Base-by-base conservation (phyloP, 2,113 vertebrate genomes). In the Gulo gulo region DNA sequence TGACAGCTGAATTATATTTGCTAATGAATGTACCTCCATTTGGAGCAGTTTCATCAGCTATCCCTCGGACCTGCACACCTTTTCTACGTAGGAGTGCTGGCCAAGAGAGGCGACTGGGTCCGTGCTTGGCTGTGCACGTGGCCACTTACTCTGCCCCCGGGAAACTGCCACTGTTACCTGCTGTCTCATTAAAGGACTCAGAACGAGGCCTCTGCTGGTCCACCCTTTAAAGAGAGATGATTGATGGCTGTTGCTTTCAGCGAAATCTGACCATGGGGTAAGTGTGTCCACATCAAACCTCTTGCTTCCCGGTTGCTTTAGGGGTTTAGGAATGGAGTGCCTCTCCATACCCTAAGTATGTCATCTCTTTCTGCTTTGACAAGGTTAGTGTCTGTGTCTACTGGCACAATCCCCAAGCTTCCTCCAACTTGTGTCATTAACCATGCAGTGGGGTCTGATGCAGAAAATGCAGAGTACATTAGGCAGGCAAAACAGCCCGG, bases 121-220 rank as follows among this genome's bases (percentile, higher is more conserved):
- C 93, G 55, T 85, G 85, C 93, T 88, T 93, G 84, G 94, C 97
- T 97, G 93, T 42, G 86, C 94, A 65, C 83, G 67, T n/a, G 69
- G 79, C 90, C 87, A 57, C 97, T 98, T 97, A 88, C 97, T 97
- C 88, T 55, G 88, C 82, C 57, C 94, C 94, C 94, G 88, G 61
- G 93, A 98, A 98, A 98, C 96, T 98, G 97, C 96, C 95, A 93
- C 97, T 90, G 91, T 98, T 98, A 98, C 96, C 93, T 98, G 94
- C 97, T 97, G 90, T 98, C 97, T 98, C 93, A 95, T 94, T 96
- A 95, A 98, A 98, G 98, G 97, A 98, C 97, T 98, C 98, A 94
- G 81, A 98, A 67, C 57, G 96, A 98, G 87, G 96, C 94, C 97
- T 93, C 45, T 94, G 94, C 89, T 97, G 96, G 94, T 97, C 85